Evolutionary conservation across 2,113 vertebrate genomes (phyloP), one percentile per base, ranked within the genome.

Genomic region (Anas platyrhynchos): DNA sequence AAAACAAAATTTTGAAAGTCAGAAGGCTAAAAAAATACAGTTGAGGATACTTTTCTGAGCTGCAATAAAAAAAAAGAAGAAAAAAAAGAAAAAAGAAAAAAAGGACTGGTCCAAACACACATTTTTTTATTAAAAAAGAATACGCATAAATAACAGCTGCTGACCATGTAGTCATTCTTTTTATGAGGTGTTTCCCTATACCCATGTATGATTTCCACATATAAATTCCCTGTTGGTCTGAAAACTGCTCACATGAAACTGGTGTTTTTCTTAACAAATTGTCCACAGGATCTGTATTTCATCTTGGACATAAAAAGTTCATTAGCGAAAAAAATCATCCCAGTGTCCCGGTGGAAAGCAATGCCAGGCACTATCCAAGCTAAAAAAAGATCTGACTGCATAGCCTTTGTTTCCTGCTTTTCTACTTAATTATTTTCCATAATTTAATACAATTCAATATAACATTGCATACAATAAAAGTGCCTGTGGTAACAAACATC

Each of bases 121-220:
- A 5, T n/a, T 75, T 95, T 94, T 94, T 93, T 68, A 72, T 93
- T 94, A 75, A 72, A 95, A 93, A 79, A 86, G 66, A 97, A 93
- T 84, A 81, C 69, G 79, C 15, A 69, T 91, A 91, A 95, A 95
- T 96, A 93, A 95, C 74, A 93, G 86, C 62, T 89, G 91, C 84
- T 96, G 83, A 92, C 71, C 83, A 76, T 26, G 48, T 44, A 93
- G 80, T 84, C 62, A 69, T 95, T 83, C 76, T 91, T 96, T 96
- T 96, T 95, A 96, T 76, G 86, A 91, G 88, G 92, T 94, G 93
- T 96, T 97, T 95, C 81, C 71, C 50, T 93, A 48, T 79, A 68
- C 74, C n/a, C 36, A 62, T 63, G 84, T 87, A 85, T 93, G 92
- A 95, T 91, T 95, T 96, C 88, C 81, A 92, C 36, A 80, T 87